Evolutionary conservation across 2,797 vertebrate genomes (phyloP).

Genomic region (Clarias platycephalus): DNA sequence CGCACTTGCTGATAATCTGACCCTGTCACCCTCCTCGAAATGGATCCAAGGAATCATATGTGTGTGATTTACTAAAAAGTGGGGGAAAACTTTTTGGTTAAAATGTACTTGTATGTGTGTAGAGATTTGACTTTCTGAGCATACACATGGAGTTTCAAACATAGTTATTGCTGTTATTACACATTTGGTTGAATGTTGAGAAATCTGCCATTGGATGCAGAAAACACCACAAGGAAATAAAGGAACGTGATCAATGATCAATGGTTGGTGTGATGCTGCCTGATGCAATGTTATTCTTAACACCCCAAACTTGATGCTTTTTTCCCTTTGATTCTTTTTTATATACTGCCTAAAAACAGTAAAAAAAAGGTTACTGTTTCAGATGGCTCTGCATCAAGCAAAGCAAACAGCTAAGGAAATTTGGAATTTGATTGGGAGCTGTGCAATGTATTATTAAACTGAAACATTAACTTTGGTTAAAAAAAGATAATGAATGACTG

Average conservation of each 20-base stretch:
- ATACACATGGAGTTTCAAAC: no score
- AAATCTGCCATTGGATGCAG: background rate
- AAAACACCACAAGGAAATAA: background rate
- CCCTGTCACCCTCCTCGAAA: constrained; percentile 72
- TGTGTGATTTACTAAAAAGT: constrained; percentile 54
- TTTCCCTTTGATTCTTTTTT: background rate
- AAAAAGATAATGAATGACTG: no score
- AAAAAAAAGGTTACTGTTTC: no score
- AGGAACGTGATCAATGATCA: background rate
- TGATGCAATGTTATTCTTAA: background rate
- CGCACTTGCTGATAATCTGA: constrained; percentile 72
- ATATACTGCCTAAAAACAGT: no score
- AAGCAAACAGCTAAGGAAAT: no score
- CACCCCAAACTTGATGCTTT: background rate
- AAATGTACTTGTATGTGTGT: background rate
- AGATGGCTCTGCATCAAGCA: no score
- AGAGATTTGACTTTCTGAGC: background rate
- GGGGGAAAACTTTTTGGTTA: background rate
- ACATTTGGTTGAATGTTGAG: background rate
- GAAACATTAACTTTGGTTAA: no score
- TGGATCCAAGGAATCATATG: constrained; percentile 71
- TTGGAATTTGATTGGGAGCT: no score
- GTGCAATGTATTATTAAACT: no score
- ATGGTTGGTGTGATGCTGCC: background rate
- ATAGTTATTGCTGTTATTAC: background rate